Evolutionary conservation across 2,113 vertebrate species (phyloP).

Genomic region (Hippocampus mohnikei): DNA sequence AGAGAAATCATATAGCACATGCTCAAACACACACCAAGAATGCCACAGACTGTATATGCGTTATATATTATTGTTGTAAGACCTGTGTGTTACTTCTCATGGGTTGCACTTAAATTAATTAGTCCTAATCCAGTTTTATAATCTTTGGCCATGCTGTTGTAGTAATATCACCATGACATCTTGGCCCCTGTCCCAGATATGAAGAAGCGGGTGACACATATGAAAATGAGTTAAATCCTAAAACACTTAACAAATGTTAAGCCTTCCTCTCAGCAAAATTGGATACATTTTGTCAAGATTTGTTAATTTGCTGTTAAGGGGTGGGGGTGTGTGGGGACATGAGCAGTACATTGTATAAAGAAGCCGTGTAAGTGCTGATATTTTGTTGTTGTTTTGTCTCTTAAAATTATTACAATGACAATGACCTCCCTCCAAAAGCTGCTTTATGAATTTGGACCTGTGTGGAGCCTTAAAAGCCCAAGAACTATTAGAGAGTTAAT

Average conservation of each 20-base stretch:
- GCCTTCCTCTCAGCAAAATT: conserved; percentile 24
- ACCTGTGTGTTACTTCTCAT: neutral
- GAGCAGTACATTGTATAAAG: neutral
- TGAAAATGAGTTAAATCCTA: conserved; percentile 22
- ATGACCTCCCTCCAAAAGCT: conserved; percentile 44
- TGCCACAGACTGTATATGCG: neutral
- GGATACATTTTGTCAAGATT: conserved; percentile 4
- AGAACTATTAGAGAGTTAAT: conserved; percentile 70
- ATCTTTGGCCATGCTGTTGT: neutral
- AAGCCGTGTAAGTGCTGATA: neutral
- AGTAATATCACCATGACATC: neutral
- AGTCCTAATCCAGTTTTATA: neutral
- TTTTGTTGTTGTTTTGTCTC: conserved; percentile 20
- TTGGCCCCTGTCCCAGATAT: neutral
- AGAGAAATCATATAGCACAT: conserved; percentile 38
- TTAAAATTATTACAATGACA: conserved; percentile 60
- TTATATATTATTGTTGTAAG: neutral
- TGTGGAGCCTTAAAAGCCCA: conserved; percentile 56
- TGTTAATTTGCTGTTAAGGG: conserved; percentile 5
- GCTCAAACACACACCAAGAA: neutral
- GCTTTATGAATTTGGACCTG: conserved; percentile 63
- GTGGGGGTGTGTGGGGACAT: neutral
- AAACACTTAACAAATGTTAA: conserved; percentile 15
- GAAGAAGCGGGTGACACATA: neutral
- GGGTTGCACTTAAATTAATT: conserved; percentile 16